These are phyloP conservation scores for Glyptemys insculpta DNA, from an alignment of 2,797 vertebrate genomes.

Conservation along the genomic window DNA sequence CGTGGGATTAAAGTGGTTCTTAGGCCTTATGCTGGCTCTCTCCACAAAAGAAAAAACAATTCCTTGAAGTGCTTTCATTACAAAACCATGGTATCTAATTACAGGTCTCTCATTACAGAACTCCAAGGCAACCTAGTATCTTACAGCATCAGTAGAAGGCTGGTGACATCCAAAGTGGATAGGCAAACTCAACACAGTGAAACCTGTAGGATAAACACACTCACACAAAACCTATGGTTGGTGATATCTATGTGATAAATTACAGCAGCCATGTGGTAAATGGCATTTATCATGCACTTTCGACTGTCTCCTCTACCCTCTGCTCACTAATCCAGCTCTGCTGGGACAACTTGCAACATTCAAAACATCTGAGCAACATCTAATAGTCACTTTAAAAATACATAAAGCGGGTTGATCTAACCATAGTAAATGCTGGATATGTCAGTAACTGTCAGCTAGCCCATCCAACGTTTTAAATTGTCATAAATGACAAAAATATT, in stretches of 20 bases:
- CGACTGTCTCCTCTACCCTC: slow-evolving; percentile 64
- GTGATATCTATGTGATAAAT: slow-evolving; percentile 62
- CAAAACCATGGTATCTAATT: not conserved
- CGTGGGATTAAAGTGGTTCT: not conserved
- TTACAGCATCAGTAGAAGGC: not conserved
- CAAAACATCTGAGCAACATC: slow-evolving; percentile 66
- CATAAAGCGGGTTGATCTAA: slow-evolving; percentile 51
- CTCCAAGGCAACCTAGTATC: not conserved
- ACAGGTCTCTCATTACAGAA: not conserved
- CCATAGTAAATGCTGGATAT: slow-evolving; percentile 29
- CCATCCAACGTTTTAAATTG: slow-evolving; percentile 29
- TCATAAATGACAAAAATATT: slow-evolving; percentile 3
- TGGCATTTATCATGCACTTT: slow-evolving; percentile 54
- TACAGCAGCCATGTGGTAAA: slow-evolving; percentile 70
- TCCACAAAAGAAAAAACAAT: not conserved
- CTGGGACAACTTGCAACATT: slow-evolving; percentile 64
- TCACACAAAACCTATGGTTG: slow-evolving; percentile 17
- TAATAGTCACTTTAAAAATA: slow-evolving; percentile 47
- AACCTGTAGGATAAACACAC: slow-evolving; percentile 25
- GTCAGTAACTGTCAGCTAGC: slow-evolving; percentile 45
- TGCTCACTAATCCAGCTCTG: slow-evolving; percentile 67
- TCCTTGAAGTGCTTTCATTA: slow-evolving; percentile 15
- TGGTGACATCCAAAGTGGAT: not conserved
- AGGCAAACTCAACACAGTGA: slow-evolving; percentile 49
- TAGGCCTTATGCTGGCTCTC: not conserved